Evolutionary conservation across 2,797 vertebrate genomes (phyloP), one percentile per base, ranked within the genome.

Genomic region (Dallia pectoralis): DNA sequence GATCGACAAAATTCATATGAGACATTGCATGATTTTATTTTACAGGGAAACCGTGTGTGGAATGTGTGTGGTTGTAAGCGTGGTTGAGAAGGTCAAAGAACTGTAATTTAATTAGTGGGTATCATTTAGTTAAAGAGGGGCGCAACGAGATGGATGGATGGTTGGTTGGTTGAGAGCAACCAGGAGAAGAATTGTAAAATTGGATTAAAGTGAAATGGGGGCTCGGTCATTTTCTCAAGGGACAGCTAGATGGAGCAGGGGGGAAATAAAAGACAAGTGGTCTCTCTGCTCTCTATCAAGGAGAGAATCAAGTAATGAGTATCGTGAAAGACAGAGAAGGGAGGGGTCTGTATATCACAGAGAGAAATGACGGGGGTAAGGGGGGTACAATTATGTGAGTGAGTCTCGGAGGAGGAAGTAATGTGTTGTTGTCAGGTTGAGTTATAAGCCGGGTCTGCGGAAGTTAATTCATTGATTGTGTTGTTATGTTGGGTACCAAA

Each of bases 31-130:
- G 14, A 30, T 70, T 75, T 79, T 9, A 69, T 75, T 74, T 72
- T 27, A 71, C 44, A 67, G 51, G 71, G 63, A 27, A 49, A 70
- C 67, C 63, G 22, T 33, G 18, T 51, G 29, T 11, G 19, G 51
- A n/a, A 18, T 48, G 25, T 16, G 61, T 29, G 61, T 33, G 71
- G 73, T 69, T 75, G 77, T 51, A 69, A 9, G 59, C 22, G 48
- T 51, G 30, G 33, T 30, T 48, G 68, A 30, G 67, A 77, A 74
- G 69, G 71, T 79, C 59, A 77, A 73, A 72, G 75, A 61, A 70
- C 74, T 91, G 77, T 90, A 87, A 92, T 91, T 84, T 82, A 88
- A 87, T 91, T 87, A 89, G 79, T 68, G 70, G 75, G 76, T 78
- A 78, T 73, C 72, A 49, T 85, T 89, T 85, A 82, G 79, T 84